Base-by-base conservation (phyloP, 2,888 invertebrate species). In the Scaptomyza tumidula region DNA sequence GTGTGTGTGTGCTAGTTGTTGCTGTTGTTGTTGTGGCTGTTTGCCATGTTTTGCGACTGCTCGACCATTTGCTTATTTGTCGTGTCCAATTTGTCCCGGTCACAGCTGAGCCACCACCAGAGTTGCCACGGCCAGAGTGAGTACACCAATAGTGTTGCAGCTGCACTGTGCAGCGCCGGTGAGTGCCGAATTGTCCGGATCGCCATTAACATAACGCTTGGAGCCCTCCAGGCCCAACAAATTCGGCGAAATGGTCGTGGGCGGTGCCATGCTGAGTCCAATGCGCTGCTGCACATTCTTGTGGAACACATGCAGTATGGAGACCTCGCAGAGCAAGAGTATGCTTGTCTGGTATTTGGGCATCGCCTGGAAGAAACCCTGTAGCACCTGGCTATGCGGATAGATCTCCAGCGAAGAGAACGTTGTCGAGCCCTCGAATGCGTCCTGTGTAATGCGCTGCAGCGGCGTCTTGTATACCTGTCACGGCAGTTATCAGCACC, bases 121-220 rank as follows among this genome's bases (percentile, higher is more conserved):
- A n/a, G 76, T 80, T 37, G 70, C 72, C 64, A 77, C 29, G 24
- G 80, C 78, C 63, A 86, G 59, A n/a, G 66, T 46, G n/a, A 88
- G 44, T 7, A 80, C 69, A 16, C 79, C 83, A 24, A 75, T 33
- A 5, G 81, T 72, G 14, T 78, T 75, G 66, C 68, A 80, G 43
- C 84, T 75, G 78, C 88, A 80, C 50, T 76, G 82, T 7, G 81
- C 85, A 19, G 90, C 84, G 37, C 92, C 92, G 16, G 92, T 92
- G 27, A 92, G 84, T 16, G 92, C 91, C 13, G 92, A 92, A 59
- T 92, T 92, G 66, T 92, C 92, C 29, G 92, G 92, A 82, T 92
- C 92, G 37, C 92, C 92, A 61, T 90, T 91, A 71, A 86, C 84
- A 80, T 81, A 81, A 9, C 84, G 88, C 64, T 92, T 92, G 44